Base-by-base conservation (phyloP, 2,113 vertebrate genomes). In the chimpanzee (Pan troglodytes) region DNA sequence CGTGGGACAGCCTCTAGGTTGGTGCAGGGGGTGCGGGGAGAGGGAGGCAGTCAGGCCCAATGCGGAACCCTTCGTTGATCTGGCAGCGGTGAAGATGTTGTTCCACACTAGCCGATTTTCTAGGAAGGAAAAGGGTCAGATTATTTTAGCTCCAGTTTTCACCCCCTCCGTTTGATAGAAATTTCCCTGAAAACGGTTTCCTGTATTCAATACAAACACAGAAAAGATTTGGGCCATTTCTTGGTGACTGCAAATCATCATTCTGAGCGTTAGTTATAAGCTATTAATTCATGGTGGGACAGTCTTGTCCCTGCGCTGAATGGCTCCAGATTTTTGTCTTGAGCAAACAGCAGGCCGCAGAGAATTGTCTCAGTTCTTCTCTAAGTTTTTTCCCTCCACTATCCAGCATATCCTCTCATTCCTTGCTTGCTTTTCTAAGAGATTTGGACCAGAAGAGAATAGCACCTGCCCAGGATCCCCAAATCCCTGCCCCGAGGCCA, bases 351-450 rank as follows among this genome's bases (percentile, higher is more conserved):
- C 12, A 90, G 50, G 50, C 76, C 14, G 6, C 6, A 50, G 91
- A 76, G 68, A 40, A 1, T 14, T 22, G 27, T 92, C 87, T 67
- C 32, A 11, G 12, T 57, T 84, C 64, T 82, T 85, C 18, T 45
- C 80, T 18, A 6, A 18, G 25, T 43, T 27, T 38, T 40, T 57
- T 17, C 64, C 61, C 3, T 81, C 87, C 67, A 0, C 16, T 13
- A 2, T 82, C 61, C n/a, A 8, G 25, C 2, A 32, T 30, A n/a
- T 22, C 73, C 81, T 52, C 45, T 72, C 43, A 0, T 76, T 72
- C 75, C 59, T 55, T 18, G 48, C 82, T 75, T 45, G 48, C 79
- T 88, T 61, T 48, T 88, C 64, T 17, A 30, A 90, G 86, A 93
- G 61, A 9, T 70, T 81, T 45, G 22, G 30, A 38, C n/a, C 43